Base-by-base conservation (phyloP, 2,888 invertebrate genomes). In the Stenolophus ochropezus region DNA sequence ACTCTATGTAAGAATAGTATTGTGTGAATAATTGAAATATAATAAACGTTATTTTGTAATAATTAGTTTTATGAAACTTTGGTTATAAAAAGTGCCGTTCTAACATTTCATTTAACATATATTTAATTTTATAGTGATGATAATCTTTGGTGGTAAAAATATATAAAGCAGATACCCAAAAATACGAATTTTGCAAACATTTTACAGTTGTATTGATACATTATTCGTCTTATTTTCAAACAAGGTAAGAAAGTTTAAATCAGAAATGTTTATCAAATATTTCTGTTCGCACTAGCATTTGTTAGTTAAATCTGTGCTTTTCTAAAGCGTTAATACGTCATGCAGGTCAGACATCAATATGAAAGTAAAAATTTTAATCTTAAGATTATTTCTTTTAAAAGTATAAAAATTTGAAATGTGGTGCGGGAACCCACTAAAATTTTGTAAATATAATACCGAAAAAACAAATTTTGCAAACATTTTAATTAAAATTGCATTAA, bases 31-130 rank as follows among this genome's bases (percentile, higher is more conserved):
- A 23, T 61, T 25, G 25, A 61, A 16, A 27, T 33, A 61, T 23
- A 69, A 69, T 69, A 69, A 69, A 69, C 33, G 65, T 69, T 69
- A 69, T 69, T 69, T 69, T 69, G 65, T 69, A 69, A 42, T 69
- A 69, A 18, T 18, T 69, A 69, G 65, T 69, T 69, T 1, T 33
- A 33, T 18, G 65, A 11, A 18, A 69, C 18, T 69, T 69, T 11
- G 16, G 65, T 69, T 69, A 69, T 69, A 20, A 61, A 21, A 1
- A 33, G 14, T 69, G 23, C 23, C 65, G 27, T 69, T 33, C 65
- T 33, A 33, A 14, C 33, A 69, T 20, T 25, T 23, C 20, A 56
- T n/a, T 61, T 23, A 23, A 69, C 33, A 27, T 27, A 33, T 33
- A 33, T 69, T 33, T 69, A 33, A 33, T 69, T 69, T 69, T 69